Conservation (phyloP, 2,888 invertebrate genomes). For the Melanostoma mellinum region DNA sequence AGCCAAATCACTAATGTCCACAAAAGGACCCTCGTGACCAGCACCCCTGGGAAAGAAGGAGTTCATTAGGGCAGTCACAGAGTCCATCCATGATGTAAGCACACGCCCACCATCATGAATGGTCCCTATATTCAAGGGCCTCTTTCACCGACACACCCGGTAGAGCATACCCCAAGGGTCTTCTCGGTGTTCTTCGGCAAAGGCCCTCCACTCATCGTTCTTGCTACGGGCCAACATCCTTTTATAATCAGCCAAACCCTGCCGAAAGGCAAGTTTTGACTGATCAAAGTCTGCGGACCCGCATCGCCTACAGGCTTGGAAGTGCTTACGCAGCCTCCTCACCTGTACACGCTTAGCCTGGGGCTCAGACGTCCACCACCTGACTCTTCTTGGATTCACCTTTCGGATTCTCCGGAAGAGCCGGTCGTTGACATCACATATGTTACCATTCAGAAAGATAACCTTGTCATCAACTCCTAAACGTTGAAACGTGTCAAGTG, state of each 20-base stretch:
- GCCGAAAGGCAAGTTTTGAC: not conserved
- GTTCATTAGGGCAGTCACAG: no score
- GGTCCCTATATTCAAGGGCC: no score
- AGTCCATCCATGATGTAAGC: no score
- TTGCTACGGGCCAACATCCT: not conserved
- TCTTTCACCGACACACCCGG: no score
- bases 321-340: not conserved
- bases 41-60: no score
- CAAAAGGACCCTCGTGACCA: no score
- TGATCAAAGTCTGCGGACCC: not conserved
- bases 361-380: not conserved
- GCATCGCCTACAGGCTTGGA: not conserved
- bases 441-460: not conserved
- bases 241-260: slow-evolving; percentile 3
- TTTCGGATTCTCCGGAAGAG: not conserved
- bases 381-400: not conserved
- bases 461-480: slow-evolving; percentile 16
- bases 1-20: no score
- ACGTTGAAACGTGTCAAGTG: slow-evolving; percentile 6
- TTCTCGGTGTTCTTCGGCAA: no score
- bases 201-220: slow-evolving; percentile 6
- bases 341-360: no score
- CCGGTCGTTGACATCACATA: slow-evolving; percentile 14
- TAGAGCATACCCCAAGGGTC: no score
- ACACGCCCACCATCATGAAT: no score